Evolutionary conservation across 2,113 vertebrate species (phyloP).

Genomic region (Cinclus mexicanus): DNA sequence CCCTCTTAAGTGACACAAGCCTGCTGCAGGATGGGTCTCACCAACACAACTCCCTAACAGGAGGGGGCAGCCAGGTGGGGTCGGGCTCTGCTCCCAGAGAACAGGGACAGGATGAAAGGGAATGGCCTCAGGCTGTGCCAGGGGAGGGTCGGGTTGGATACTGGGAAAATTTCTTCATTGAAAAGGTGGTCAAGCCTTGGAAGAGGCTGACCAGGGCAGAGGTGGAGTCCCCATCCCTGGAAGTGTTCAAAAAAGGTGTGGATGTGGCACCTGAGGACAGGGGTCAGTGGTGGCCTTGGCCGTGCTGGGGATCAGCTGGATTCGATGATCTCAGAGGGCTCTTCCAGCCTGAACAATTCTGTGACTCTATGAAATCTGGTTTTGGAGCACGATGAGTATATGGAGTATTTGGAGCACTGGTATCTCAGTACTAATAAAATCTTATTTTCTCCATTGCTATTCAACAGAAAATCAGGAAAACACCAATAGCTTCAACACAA

Average conservation of each 20-base stretch:
- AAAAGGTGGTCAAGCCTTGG: background rate
- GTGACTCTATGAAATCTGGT: background rate
- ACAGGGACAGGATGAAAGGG: background rate
- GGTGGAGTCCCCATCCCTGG: background rate
- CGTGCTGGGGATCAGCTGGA: background rate
- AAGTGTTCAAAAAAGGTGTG: background rate
- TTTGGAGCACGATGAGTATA: background rate
- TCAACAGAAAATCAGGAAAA: background rate
- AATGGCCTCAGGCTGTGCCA: accelerated
- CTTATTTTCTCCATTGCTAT: background rate
- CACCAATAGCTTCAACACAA: background rate
- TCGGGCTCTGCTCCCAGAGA: background rate
- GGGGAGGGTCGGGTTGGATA: background rate
- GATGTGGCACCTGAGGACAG: background rate
- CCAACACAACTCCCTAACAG: background rate
- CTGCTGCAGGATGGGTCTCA: background rate
- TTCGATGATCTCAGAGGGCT: background rate
- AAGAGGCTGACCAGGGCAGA: background rate
- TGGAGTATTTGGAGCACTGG: background rate
- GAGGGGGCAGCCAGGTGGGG: background rate
- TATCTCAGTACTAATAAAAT: background rate
- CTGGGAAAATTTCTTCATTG: background rate
- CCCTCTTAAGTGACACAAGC: background rate
- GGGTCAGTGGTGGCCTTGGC: background rate
- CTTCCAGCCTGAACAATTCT: background rate